A percentile compares a stretch with the other conserved stretches of the same genome.
Evolutionary conservation across 2,797 vertebrate species (phyloP).

Genomic region (Karalla daura): DNA sequence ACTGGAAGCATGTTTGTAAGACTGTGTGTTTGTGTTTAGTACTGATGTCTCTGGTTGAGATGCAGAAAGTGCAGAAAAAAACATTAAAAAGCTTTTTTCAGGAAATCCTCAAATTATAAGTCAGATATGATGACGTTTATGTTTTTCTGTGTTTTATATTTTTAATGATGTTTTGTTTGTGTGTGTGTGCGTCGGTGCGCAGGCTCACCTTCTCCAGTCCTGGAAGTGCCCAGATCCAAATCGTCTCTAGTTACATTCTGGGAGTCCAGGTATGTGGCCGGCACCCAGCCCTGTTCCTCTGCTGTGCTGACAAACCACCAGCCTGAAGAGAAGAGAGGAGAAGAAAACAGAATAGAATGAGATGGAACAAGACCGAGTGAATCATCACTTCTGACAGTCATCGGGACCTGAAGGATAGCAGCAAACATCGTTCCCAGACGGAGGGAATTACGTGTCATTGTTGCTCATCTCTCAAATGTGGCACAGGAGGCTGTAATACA

Average conservation of each 20-base stretch:
- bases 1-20: constrained; percentile 51
- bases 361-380: constrained; percentile 3
- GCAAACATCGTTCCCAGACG: not conserved
- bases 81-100: not conserved
- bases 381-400: constrained; percentile 9
- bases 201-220: constrained; percentile 92
- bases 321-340: constrained; percentile 74
- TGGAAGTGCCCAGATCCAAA: constrained; percentile 91
- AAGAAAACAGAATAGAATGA: constrained; percentile 10
- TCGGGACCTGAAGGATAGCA: not conserved
- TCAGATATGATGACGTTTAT: constrained; percentile 2
- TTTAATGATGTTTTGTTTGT: constrained; percentile 28
- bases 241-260: constrained; percentile 95
- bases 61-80: not conserved
- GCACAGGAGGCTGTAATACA: not conserved
- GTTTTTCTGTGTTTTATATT: constrained; percentile 30
- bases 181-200: constrained; percentile 1
- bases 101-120: constrained; percentile 17
- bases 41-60: constrained; percentile 1
- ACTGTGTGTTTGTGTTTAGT: constrained; percentile 1
- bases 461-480: not conserved
- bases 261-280: constrained; percentile 94
- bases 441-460: constrained; percentile 15
- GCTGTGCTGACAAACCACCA: constrained; percentile 99
- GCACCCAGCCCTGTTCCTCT: constrained; percentile 98